Base-by-base conservation (phyloP, 2,888 invertebrate species). In the Mactromeris polynyma region DNA sequence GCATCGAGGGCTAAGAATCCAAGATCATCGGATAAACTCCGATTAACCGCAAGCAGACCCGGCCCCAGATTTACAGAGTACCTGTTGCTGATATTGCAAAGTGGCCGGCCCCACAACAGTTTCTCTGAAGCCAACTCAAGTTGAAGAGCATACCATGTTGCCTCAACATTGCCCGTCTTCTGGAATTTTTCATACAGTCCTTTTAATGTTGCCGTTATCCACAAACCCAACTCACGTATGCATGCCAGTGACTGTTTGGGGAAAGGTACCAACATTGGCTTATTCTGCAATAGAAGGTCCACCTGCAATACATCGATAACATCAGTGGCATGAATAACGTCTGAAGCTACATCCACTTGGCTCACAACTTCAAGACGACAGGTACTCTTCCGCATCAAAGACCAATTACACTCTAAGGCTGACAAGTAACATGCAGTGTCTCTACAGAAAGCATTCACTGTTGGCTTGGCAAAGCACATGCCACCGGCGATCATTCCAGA, bases 31-130 rank as follows among this genome's bases (percentile, higher is more conserved):
- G 83, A 73, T 4, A 46, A n/a, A 77, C 83, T 46, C 9, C 83
- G 40, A 38, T n/a, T 64, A 17, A 42, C 42, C 3, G 4, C 4
- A 17, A 38, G 21, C 31, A 38, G 26, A 3, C 83, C 83, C 9
- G 83, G 83, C 14, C 83, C 83, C 9, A 83, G 46, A 83, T 83
- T 83, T 21, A 83, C 26, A 14, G 77, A 77, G 42, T 36, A 46
- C 7, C 26, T n/a, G 0, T 26, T 4, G 33, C 58, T 51, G 2
- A 4, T 19, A 14, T 17, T 19, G 38, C 46, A 77, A 17, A 83
- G 40, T 2, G 83, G 83, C 17, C 33, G n/a, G 9, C 83, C 83
- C 83, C 83, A 83, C 38, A 83, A 33, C 19, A 83, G 21, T 33
- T 83, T 83, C 36, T 83, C 83, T 17, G n/a, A 7, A 17, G 83